phyloP scores from a whole-genome alignment of 1,140 invertebrate species.

The Bombus pascuorum region DNA sequence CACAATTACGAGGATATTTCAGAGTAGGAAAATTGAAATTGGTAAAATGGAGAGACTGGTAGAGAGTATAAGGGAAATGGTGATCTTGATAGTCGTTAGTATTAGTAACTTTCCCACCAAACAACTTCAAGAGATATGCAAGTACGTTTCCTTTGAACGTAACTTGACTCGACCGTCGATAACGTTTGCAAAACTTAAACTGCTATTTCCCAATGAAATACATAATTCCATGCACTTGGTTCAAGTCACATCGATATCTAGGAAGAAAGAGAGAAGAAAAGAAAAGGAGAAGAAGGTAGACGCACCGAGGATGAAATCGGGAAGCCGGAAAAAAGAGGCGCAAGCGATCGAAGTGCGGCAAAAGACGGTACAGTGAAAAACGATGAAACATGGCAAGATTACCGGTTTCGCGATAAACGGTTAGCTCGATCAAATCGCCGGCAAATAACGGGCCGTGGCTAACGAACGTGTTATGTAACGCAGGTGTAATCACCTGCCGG shows the following conservation, averaged over 20 bases:
- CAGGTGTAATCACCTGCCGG: constrained; percentile 68
- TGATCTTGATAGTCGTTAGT: too few species aligned
- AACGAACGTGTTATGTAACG: constrained; percentile 67
- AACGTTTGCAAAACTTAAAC: too few species aligned
- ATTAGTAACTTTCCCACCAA: too few species aligned
- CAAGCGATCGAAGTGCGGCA: not conserved
- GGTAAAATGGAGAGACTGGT: too few species aligned
- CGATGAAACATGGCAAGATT: constrained; percentile 40
- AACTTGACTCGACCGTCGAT: too few species aligned
- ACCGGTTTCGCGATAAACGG: constrained; percentile 67
- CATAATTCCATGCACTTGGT: not conserved
- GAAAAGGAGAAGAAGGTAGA: not conserved
- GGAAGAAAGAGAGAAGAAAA: not conserved
- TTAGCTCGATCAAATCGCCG: constrained; percentile 64
- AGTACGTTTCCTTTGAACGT: too few species aligned
- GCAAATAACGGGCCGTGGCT: constrained; percentile 59
- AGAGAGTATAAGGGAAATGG: too few species aligned
- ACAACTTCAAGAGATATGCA: too few species aligned
- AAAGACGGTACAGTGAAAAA: not conserved
- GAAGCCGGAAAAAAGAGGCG: not conserved
- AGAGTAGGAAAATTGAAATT: too few species aligned
- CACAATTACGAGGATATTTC: not conserved
- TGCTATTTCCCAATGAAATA: not conserved
- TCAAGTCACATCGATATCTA: not conserved
- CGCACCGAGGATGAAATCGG: not conserved